Evolutionary conservation across 2,888 invertebrate genomes (phyloP), one percentile per base, ranked within the genome.

Genomic region (Anodontia alba): DNA sequence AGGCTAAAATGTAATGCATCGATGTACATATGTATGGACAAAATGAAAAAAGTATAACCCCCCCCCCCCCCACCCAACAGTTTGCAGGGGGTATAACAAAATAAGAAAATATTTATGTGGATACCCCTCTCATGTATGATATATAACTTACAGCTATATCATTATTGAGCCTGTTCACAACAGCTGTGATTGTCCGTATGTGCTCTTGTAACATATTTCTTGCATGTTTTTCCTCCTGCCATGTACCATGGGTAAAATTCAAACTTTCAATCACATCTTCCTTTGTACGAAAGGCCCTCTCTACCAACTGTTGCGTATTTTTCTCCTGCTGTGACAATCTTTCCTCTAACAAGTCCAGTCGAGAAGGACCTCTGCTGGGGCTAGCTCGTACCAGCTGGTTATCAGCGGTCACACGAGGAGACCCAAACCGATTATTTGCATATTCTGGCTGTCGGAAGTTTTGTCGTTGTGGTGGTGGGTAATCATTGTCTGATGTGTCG

Each of bases 191-290:
- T n/a, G 93, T 93, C 5, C 92, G 89, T 38, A 94, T 93, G 80
- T 94, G 94, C 76, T 94, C 94, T 85, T 94, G 93, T 26, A 94
- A 88, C 87, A 94, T 89, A 66, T 82, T 86, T 23, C 94, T 74
- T 7, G 93, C 92, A 57, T 91, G 91, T 83, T 93, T 93, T 84
- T 94, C 94, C 69, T 94, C 93, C 81, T 94, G 92, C 94, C 94
- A 94, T 1, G 94, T 92, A 5, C 94, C 94, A 73, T 93, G 93
- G 17, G 92, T 93, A 78, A 91, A 91, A 76, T 93, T 93, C 72
- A 94, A 88, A 87, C 92, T 94, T 69, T 94, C 93, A 33, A 94
- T 90, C 33, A 94, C 92, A 85, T 94, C 94, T 70, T 94, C 93
- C 76, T 93, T 93, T 36, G 92, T 92, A 83, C 91, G 93, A 76